Conservation (phyloP, 2,113 vertebrate species). For the Cisticola juncidis region DNA sequence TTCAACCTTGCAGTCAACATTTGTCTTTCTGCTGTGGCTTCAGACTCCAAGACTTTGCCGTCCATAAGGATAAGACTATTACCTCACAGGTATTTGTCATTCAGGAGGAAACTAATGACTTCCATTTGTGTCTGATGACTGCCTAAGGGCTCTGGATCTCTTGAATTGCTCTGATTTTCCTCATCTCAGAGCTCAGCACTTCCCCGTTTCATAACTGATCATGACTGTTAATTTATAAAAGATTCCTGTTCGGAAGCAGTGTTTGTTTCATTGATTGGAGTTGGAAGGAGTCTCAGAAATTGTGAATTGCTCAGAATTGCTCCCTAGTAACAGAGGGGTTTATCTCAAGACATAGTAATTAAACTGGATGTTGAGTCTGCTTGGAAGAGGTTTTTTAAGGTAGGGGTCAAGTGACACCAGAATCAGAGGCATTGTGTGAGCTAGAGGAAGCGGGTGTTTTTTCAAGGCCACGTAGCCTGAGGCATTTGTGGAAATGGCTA, state of each 20-base stretch:
- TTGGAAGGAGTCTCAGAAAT: slow-evolving; percentile 24
- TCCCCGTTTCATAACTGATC: not conserved
- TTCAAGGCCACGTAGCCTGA: slow-evolving; percentile 50
- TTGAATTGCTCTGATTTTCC: not conserved
- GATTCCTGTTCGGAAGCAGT: not conserved
- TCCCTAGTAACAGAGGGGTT: not conserved
- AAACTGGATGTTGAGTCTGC: slow-evolving; percentile 38
- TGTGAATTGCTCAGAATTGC: too few relatives aligned
- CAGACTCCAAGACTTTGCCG: not conserved
- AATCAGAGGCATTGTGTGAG: slow-evolving; percentile 46
- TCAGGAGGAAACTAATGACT: slow-evolving; percentile 24
- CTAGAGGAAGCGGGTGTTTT: slow-evolving; percentile 35
- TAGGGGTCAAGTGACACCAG: slow-evolving; percentile 33
- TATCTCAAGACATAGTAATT: slow-evolving; percentile 8
- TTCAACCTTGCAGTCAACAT: not conserved
- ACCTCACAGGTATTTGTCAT: not conserved
- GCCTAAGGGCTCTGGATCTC: not conserved
- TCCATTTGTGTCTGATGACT: slow-evolving; percentile 6
- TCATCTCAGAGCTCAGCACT: not conserved
- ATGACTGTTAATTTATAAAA: slow-evolving; percentile 12
- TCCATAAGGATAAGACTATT: not conserved
- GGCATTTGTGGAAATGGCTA: slow-evolving; percentile 66
- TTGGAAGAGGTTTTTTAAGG: slow-evolving; percentile 52
- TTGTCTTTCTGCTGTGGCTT: not conserved
- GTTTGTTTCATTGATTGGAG: slow-evolving; percentile 15